Evolutionary conservation across 2,797 vertebrate species (phyloP).

Genomic region (Champsocephalus gunnari): DNA sequence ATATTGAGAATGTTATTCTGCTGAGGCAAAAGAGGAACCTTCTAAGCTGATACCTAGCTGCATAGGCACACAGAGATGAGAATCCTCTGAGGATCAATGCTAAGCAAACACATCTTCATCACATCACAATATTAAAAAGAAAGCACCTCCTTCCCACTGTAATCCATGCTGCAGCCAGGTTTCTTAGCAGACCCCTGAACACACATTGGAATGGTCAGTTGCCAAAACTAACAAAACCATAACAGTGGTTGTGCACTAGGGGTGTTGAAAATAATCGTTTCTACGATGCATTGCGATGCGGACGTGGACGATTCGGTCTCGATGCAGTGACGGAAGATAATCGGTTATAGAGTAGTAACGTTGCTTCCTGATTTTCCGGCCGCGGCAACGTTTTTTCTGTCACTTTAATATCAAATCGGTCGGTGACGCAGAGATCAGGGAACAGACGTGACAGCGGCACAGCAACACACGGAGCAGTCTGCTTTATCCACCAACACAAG

Average conservation of each 20-base stretch:
- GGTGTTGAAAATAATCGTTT: too few relatives aligned
- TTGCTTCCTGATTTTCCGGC: too few relatives aligned
- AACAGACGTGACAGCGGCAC: too few relatives aligned
- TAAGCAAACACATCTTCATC: constrained; percentile 26
- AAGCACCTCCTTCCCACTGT: constrained; percentile 8
- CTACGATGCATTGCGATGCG: too few relatives aligned
- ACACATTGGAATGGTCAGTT: neutral
- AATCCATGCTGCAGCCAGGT: neutral
- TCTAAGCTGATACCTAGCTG: constrained; percentile 31
- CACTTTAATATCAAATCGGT: too few relatives aligned
- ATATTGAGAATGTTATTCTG: constrained; percentile 52
- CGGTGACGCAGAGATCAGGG: too few relatives aligned
- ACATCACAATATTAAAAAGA: constrained; percentile 21
- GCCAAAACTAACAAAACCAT: constrained; percentile 28
- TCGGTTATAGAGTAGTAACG: too few relatives aligned
- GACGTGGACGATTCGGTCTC: too few relatives aligned
- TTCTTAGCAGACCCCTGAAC: neutral
- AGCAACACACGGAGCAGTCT: too few relatives aligned
- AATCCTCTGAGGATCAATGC: constrained; percentile 23
- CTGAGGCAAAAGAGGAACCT: constrained; percentile 46
- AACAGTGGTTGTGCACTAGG: neutral
- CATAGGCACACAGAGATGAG: constrained; percentile 41
- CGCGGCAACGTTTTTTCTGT: too few relatives aligned
- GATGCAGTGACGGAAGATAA: too few relatives aligned
- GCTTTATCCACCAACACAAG: too few relatives aligned